Percentiles rank a stretch among this genome's conserved stretches.
Conservation (phyloP, 2,888 invertebrate genomes). For the Leptinotarsa juncta region DNA sequence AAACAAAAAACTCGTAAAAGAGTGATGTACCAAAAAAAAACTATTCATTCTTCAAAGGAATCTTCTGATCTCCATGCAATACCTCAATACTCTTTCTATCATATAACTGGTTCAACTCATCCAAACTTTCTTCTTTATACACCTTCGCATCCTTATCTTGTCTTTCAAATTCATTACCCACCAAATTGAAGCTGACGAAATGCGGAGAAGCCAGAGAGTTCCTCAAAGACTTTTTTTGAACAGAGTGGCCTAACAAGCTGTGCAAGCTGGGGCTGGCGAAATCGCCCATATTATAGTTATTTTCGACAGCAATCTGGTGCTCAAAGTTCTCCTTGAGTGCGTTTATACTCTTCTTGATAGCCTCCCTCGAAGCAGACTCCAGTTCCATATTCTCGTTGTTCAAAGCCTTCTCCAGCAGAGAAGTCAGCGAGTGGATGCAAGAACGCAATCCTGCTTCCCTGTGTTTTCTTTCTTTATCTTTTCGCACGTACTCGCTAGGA, state of each 20-base stretch:
- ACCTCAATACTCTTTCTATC: constrained; percentile 32
- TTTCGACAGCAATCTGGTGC: constrained; percentile 33
- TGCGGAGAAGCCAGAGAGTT: constrained; percentile 8
- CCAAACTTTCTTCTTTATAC: constrained; percentile 27
- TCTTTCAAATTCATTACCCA: neutral
- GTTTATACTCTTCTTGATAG: constrained; percentile 52
- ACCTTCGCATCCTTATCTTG: constrained; percentile 13
- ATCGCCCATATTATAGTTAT: constrained; percentile 1
- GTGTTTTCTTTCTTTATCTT: constrained; percentile 57
- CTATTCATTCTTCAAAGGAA: constrained; percentile 10
- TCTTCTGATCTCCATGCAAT: constrained; percentile 28
- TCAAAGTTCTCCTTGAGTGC: constrained; percentile 48
- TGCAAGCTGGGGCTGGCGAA: constrained; percentile 22
- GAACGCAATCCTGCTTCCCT: constrained; percentile 55
- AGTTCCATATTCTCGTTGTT: constrained; percentile 38
- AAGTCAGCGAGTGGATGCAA: constrained; percentile 58
- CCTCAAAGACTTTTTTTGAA: constrained; percentile 21
- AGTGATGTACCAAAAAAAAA: neutral
- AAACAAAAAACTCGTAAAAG: neutral
- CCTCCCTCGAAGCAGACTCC: constrained; percentile 51
- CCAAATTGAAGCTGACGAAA: neutral
- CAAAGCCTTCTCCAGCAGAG: constrained; percentile 54
- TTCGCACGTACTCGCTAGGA: constrained; percentile 58
- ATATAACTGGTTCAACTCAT: constrained; percentile 27
- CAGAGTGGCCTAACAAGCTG: constrained; percentile 19